These are phyloP conservation scores for Agonopterix arenella DNA, from an alignment of 2,888 invertebrate species.

Conservation along the genomic window DNA sequence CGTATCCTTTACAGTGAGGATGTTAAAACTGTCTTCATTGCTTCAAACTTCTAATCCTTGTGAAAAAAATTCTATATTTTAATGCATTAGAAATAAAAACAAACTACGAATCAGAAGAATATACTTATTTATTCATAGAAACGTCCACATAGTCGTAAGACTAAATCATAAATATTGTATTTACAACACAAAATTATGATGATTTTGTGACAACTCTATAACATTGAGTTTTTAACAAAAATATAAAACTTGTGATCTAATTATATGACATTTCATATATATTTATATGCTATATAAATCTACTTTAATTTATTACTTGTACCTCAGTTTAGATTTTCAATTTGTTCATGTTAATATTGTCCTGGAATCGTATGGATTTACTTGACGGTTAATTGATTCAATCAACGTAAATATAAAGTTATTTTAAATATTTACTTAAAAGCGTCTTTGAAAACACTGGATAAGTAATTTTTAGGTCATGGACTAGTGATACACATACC, in stretches of 20 bases:
- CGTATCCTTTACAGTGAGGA: too few species aligned
- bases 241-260: conserved; percentile 13
- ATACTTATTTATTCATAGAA: conserved; percentile 67
- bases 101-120: conserved; percentile 63
- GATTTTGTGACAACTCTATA: conserved; percentile 9
- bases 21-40: conserved; percentile 1
- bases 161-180: conserved; percentile 36
- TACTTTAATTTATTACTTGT: conserved; percentile 46
- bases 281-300: conserved; percentile 28
- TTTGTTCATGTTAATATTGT: conserved; percentile 42
- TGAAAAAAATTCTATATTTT: conserved; percentile 16
- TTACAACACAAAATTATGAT: conserved; percentile 31
- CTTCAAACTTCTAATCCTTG: conserved; percentile 12
- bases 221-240: conserved; percentile 13
- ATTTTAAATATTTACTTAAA: conserved; percentile 19
- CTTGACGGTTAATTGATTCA: conserved; percentile 32
- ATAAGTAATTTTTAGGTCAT: neutral
- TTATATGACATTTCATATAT: conserved; percentile 18
- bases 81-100: conserved; percentile 43
- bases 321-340: conserved; percentile 38
- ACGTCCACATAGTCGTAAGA: conserved; percentile 44
- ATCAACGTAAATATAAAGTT: conserved; percentile 25
- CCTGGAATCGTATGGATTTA: conserved; percentile 28
- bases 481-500: conserved; percentile 41
- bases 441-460: conserved; percentile 16